phyloP scores from a whole-genome alignment of 2,113 vertebrate genomes.

The Oceanites oceanicus region DNA sequence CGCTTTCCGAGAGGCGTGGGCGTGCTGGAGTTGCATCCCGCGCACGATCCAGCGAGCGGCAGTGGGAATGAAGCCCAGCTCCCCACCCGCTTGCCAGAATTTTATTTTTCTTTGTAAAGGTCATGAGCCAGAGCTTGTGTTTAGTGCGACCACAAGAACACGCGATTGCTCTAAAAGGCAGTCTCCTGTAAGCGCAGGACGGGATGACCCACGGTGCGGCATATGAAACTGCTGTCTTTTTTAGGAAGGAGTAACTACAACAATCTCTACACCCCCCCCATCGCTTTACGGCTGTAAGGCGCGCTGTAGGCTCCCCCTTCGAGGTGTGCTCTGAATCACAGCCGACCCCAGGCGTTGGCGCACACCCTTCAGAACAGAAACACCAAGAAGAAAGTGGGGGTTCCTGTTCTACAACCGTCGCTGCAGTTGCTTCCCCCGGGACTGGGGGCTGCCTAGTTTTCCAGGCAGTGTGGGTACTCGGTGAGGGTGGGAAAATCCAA shows the following conservation, averaged over 20 bases:
- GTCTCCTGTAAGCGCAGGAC: not conserved
- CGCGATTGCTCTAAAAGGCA: not conserved
- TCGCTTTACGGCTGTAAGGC: fast-evolving
- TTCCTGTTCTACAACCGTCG: not conserved
- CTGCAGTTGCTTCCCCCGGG: not conserved
- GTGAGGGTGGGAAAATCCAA: not conserved
- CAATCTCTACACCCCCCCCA: not conserved
- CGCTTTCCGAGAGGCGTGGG: not conserved
- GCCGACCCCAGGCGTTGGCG: not conserved
- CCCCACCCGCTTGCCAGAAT: not conserved
- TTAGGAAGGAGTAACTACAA: not conserved
- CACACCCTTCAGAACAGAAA: not conserved
- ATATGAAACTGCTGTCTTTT: fast-evolving
- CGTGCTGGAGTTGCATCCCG: not conserved
- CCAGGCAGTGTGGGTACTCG: fast-evolving
- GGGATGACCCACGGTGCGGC: fast-evolving
- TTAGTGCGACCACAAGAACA: fast-evolving
- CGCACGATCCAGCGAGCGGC: not conserved
- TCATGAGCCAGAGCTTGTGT: not conserved
- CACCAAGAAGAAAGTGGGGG: fast-evolving
- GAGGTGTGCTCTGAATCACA: too few species aligned
- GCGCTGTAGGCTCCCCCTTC: fast-evolving
- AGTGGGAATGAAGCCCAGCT: not conserved
- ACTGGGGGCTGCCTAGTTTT: not conserved
- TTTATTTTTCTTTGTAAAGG: not conserved